Base-by-base conservation (phyloP, 2,888 invertebrate species). In the Meghimatium bilineatum region DNA sequence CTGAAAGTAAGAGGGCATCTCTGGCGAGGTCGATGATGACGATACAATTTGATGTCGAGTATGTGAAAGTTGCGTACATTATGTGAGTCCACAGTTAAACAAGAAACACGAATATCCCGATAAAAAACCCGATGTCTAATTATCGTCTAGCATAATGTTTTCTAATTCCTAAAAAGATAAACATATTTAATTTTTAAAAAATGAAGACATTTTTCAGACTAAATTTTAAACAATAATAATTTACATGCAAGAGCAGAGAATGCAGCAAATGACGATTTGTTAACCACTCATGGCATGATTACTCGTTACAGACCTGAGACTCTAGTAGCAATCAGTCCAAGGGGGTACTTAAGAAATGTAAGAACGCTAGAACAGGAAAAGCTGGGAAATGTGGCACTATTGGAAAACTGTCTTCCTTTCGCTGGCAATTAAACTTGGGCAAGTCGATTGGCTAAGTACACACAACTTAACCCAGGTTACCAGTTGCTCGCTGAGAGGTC, bases 361-460 rank as follows among this genome's bases (percentile, higher is more conserved):
- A 63, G 36, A 38, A 34, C n/a, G 20, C 63, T 56, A 38, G 20
- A 60, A 36, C 38, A 14, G 17, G 44, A 36, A 66, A 78, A 49
- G 38, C 44, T 44, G 38, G 34, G 78, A 78, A 78, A 67, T n/a
- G 23, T 78, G 29, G 63, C 67, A 49, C 78, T 67, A 66, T 67
- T 29, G 29, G 78, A 12, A 44, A 34, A 49, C 66, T 29, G 12
- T 14, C 63, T 78, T 78, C 67, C 78, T 67, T 67, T 67, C 29
- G 63, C 49, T 17, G 66, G 67, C 66, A 63, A 78, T 78, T 78
- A 78, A 67, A 67, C 44, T 6, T 29, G 78, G 78, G 78, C 78
- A 66, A 67, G 66, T 74, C 74, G 52, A 74, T 74, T 34, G 26
- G 26, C 32, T 20, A 52, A 74, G 74, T 52, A 29, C 74, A 72